Evolutionary conservation across 1,140 invertebrate genomes (phyloP), one percentile per base, ranked within the genome.

Genomic region (Leptopilina boulardi): DNA sequence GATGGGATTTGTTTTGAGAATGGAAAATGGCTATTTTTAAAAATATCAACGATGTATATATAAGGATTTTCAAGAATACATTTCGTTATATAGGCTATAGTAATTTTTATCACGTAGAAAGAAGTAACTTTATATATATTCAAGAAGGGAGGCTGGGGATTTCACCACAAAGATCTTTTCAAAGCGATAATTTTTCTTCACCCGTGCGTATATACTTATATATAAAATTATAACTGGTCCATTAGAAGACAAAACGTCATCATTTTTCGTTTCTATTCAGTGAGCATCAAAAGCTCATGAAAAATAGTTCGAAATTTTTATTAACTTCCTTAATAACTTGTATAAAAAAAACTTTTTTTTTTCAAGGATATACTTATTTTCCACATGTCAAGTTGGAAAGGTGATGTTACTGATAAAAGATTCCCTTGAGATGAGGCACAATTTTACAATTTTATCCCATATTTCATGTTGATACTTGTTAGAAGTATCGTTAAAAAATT

Each of bases 21-120:
- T 3, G 26, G 8, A 23, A 66, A 30, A 23, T 66, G 10, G 21
- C 8, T 13, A 30, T 30, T 30, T 34, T 66, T 5, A 30, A 11
- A n/a, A 30, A 26, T 34, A 34, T 34, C 30, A 9, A 38, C 5
- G 9, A 38, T 38, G 8, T 6, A 9, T 1, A 3, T 26, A 3
- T 9, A 21, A 11, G 11, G 54, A 5, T 59, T 66, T 26, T 66
- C 1, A 19, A 18, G 15, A 10, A 54, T 1, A 54, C 15, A 21
- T 66, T n/a, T 5, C 11, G 56, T 26, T n/a, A n/a, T n/a, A n/a
- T n/a, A 9, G 19, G 4, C 23, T 59, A 10, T 30, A 30, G 15
- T 66, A 30, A 66, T 66, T 66, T 66, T 30, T 66, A 26, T 66
- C 56, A 66, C 56, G 56, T 26, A 56, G 3, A 30, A 11, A 26